phyloP scores from a whole-genome alignment of 1,140 invertebrate genomes.

The Macrostomum lignano region DNA sequence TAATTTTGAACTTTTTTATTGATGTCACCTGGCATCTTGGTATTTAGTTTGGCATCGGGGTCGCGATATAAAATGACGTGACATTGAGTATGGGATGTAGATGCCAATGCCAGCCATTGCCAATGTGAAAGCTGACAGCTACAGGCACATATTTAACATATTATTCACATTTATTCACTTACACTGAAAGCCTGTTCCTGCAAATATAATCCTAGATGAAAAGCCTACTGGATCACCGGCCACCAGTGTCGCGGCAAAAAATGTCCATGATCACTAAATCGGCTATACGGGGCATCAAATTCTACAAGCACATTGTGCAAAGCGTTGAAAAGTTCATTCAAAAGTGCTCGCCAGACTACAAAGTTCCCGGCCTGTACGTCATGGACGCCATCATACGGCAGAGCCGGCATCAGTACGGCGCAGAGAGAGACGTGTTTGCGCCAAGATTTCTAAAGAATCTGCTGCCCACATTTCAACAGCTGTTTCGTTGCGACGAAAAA shows the following conservation, averaged over 20 bases:
- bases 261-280: conserved; percentile 82
- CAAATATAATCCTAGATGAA: no score
- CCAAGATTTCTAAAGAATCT: conserved; percentile 84
- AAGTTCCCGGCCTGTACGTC: conserved; percentile 87
- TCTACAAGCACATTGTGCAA: conserved; percentile 97
- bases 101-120: no score
- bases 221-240: conserved; percentile 69
- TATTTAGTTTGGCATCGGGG: no score
- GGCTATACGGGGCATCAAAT: conserved; percentile 89
- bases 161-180: no score
- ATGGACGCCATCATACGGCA: conserved; percentile 94
- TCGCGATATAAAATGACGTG: no score
- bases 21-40: no score
- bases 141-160: no score
- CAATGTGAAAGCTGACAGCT: no score
- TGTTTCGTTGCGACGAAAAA: conserved; percentile 43
- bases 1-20: no score
- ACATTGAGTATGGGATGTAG: no score
- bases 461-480: conserved; percentile 60
- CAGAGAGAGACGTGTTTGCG: conserved; percentile 93
- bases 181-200: no score
- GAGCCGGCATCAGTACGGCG: conserved; percentile 76
- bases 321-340: conserved; percentile 39
- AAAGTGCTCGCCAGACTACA: conserved; percentile 76
- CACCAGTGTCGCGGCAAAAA: conserved; percentile 90